Conservation (phyloP, 2,888 invertebrate species). For the Chaetogeoica ovagalla region DNA sequence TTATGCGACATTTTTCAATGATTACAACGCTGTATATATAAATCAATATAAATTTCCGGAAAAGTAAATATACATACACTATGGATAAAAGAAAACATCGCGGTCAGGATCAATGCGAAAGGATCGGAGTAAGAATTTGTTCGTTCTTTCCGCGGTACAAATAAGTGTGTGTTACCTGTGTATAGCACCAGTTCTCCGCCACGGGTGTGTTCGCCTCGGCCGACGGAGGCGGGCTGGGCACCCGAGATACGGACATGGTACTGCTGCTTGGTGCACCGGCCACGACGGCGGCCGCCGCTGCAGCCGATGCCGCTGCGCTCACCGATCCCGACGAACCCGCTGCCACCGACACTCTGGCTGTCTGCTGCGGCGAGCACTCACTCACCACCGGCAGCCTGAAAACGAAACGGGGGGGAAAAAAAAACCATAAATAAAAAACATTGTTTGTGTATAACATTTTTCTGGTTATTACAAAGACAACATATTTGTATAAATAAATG, state of each 20-base stretch:
- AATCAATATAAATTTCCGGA: no score
- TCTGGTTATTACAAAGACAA: no score
- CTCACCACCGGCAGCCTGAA: constrained; percentile 58
- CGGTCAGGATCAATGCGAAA: no score
- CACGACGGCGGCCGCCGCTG: constrained; percentile 82
- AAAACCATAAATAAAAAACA: no score
- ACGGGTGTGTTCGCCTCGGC: constrained; percentile 96
- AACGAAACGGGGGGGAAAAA: constrained; percentile 45
- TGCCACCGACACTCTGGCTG: constrained; percentile 54
- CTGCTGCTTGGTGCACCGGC: constrained; percentile 70
- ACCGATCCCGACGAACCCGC: constrained; percentile 54
- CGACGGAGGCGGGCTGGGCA: constrained; percentile 87
- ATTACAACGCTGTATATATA: no score
- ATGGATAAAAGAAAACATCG: no score
- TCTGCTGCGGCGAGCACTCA: constrained; percentile 57
- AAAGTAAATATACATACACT: no score
- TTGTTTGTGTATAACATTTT: no score
- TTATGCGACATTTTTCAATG: no score
- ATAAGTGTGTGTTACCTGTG: constrained; percentile 73
- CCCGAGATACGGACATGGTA: constrained; percentile 78
- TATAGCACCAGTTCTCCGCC: constrained; percentile 99
- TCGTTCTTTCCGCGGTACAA: neutral
- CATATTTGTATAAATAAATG: no score
- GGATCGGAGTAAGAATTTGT: neutral
- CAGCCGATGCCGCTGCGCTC: constrained; percentile 54